phyloP scores from a whole-genome alignment of 2,888 invertebrate species.

The Melieria crassipennis region DNA sequence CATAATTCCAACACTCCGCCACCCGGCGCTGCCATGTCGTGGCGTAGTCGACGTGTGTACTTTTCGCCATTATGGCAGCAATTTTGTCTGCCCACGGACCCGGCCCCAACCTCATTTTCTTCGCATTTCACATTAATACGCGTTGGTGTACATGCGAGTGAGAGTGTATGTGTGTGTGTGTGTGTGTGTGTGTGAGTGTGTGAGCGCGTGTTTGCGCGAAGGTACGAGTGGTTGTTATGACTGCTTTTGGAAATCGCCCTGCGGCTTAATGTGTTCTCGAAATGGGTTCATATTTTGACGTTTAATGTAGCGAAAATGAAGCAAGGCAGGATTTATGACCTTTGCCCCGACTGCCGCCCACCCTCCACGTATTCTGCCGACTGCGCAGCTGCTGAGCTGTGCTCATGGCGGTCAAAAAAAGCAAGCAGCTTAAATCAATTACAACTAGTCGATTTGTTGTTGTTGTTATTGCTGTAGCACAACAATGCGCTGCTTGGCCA shows the following conservation, averaged over 20 bases:
- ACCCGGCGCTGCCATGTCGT: too few relatives aligned
- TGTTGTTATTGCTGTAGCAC: too few relatives aligned
- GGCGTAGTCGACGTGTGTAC: too few relatives aligned
- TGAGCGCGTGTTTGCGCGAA: constrained; percentile 19
- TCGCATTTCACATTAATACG: constrained; percentile 23
- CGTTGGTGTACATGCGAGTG: constrained; percentile 23
- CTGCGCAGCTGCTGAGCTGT: constrained; percentile 51
- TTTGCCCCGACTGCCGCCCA: too few relatives aligned
- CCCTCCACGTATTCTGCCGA: too few relatives aligned
- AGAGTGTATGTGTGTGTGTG: constrained; percentile 6
- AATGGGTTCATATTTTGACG: constrained; percentile 64
- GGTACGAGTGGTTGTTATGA: background rate
- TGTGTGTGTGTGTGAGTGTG: background rate
- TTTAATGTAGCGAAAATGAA: constrained; percentile 65
- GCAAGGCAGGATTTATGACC: constrained; percentile 42
- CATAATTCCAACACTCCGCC: background rate
- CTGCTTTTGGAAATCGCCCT: constrained; percentile 35
- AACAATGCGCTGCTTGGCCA: too few relatives aligned
- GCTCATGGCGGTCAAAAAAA: constrained; percentile 34
- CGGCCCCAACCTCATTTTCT: too few relatives aligned
- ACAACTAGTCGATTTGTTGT: too few relatives aligned
- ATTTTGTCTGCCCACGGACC: too few relatives aligned
- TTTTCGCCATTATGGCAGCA: too few relatives aligned
- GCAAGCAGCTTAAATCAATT: constrained; percentile 8
- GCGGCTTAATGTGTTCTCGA: constrained; percentile 53